Evolutionary conservation across 2,888 invertebrate species (phyloP), one percentile per base, ranked within the genome.

Genomic region (Temnothorax unifasciatus): DNA sequence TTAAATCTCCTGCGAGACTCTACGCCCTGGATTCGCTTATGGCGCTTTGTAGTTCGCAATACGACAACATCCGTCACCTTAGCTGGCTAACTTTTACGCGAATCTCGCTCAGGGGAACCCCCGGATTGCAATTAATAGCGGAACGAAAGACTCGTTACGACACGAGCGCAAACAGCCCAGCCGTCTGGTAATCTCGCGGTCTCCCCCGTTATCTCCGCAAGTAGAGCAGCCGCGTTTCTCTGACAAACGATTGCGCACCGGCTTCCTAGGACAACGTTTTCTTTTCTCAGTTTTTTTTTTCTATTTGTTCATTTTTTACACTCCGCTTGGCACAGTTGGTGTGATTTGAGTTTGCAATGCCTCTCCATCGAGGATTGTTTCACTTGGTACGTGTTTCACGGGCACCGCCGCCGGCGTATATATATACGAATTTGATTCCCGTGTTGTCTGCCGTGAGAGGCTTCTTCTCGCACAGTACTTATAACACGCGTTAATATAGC

Each of bases 281-380:
- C 1, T 41, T 66, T 41, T 64, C 13, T 2, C 9, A 8, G n/a
- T n/a, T n/a, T n/a, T 57, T 25, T 59, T 29, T 11, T 41, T n/a
- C n/a, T n/a, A 54, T 86, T 82, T 85, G 61, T 84, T 86, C 71
- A 86, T 84, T 88, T 85, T 63, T 64, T 73, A 83, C 87, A 81
- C 38, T 77, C 90, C 86, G 90, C 90, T 90, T 90, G 89, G 87
- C 91, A 90, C 89, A 87, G 89, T 90, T 91, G 87, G 85, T 86
- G 81, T 85, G 89, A 91, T 88, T 88, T 91, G 83, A 90, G 86
- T 91, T 91, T 90, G 89, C 90, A 90, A 85, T 83, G 86, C 57
- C 76, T 84, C 41, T 84, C 41, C 83, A 21, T 68, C 38, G 59
- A 75, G 71, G 79, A 76, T 69, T 76, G 69, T 81, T 9, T 57